Base-by-base conservation (phyloP, 2,888 invertebrate species). In the Pyrocoelia pectoralis region DNA sequence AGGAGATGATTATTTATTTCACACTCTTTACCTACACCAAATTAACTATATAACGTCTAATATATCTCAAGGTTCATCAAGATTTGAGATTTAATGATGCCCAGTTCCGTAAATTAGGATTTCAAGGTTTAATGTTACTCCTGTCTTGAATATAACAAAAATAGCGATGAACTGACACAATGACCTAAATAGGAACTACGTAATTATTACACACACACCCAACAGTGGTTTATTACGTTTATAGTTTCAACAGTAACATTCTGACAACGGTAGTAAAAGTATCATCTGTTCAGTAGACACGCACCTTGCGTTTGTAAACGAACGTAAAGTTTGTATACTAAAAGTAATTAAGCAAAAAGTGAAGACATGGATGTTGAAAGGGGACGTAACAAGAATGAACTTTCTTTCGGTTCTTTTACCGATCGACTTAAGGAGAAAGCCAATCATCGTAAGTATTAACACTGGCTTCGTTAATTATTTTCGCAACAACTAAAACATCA, bases 361-460 rank as follows among this genome's bases (percentile, higher is more conserved):
- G 6, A 38, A 10, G 49, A 24, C 8, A 63, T 63, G 63, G 63
- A 63, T 54, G n/a, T 33, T 2, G 63, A 63, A 58, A 38, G 63
- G 14, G 50, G 50, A 28, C 28, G 56, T 9, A 3, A 14, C 1
- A 56, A 52, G 46, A 48, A 33, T 15, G 62, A 57, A 2, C 9
- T 63, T 28, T 49, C 58, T 10, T 33, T 57, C 19, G 38, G 15
- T 17, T 63, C 58, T 0, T 15, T 63, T 8, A 57, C 49, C 24
- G 41, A 54, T 17, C 53, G 43, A 33, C 13, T 63, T 50, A 63
- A 54, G 24, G 63, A 63, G 29, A 63, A 58, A 28, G 63, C 58
- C 1, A 58, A 58, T 17, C 63, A 63, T 54, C 63, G 63, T 63
- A 54, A 63, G 63, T 63, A 24, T 18, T 51, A n/a, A n/a, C n/a